Conservation (phyloP, 2,113 vertebrate genomes). For the Coptodon bakossiorum region DNA sequence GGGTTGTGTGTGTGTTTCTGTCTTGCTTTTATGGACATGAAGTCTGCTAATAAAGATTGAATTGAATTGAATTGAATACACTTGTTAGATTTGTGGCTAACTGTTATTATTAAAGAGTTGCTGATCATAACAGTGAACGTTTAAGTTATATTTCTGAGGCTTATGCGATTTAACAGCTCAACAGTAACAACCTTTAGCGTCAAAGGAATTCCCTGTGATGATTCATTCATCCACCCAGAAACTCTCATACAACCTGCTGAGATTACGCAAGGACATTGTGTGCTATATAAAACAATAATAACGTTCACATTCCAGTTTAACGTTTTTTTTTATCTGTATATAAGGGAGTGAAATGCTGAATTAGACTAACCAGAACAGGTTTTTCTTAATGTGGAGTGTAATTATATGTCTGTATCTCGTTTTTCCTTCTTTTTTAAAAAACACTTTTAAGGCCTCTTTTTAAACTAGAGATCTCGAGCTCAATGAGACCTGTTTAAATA, state of each 20-base stretch:
- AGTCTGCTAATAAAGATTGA: too few species aligned
- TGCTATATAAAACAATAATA: background rate
- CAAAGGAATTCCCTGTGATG: background rate
- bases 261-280: background rate
- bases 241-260: background rate
- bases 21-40: too few species aligned
- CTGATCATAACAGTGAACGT: background rate
- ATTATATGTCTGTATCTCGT: background rate
- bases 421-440: accelerated
- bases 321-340: background rate
- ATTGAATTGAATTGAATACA: too few species aligned
- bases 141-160: background rate
- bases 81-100: background rate
- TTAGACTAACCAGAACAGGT: background rate
- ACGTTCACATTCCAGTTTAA: background rate
- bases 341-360: background rate
- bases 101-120: background rate
- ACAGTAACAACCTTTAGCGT: background rate
- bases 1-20: too few species aligned
- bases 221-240: background rate
- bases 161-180: background rate
- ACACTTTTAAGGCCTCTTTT: background rate
- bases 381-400: background rate
- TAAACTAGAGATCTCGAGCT: background rate
- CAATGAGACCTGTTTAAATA: background rate